Conservation (phyloP, 1,140 invertebrate genomes). For the Brachionus calyciflorus region DNA sequence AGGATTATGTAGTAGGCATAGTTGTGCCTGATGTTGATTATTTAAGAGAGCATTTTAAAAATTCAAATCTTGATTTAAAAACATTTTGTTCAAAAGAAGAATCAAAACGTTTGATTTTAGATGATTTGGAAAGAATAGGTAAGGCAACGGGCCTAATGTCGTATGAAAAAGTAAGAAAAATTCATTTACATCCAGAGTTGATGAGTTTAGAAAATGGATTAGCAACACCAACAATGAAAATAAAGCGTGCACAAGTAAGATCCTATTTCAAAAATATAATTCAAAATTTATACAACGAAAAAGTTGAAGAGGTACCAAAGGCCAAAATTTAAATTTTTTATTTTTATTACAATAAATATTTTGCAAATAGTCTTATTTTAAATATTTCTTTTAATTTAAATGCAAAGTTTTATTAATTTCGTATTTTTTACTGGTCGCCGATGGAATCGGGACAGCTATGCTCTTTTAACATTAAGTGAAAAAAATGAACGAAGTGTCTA, state of each 20-base stretch:
- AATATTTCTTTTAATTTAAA: no score
- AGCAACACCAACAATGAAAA: conserved; percentile 93
- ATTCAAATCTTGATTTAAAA: conserved; percentile 71
- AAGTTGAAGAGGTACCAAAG: no score
- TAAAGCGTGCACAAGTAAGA: conserved; percentile 67
- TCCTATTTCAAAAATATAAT: not conserved
- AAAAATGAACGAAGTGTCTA: no score
- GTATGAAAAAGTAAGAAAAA: conserved; percentile 94
- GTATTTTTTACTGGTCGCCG: no score
- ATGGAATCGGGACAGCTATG: no score
- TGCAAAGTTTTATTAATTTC: no score
- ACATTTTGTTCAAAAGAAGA: not conserved
- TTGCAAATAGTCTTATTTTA: no score
- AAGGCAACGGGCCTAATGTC: conserved; percentile 84
- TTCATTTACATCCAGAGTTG: conserved; percentile 84
- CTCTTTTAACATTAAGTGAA: no score
- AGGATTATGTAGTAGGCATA: conserved; percentile 83
- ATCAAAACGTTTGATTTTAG: not conserved
- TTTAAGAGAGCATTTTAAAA: conserved; percentile 62
- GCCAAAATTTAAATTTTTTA: no score
- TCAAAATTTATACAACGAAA: not conserved
- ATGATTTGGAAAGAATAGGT: conserved; percentile 66
- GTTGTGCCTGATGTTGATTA: conserved; percentile 90
- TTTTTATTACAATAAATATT: no score
- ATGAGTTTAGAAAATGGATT: conserved; percentile 95